A percentile compares a stretch with the other conserved stretches of the same genome.
Conservation (phyloP, 2,888 invertebrate genomes). For the Galerucella calmariensis region DNA sequence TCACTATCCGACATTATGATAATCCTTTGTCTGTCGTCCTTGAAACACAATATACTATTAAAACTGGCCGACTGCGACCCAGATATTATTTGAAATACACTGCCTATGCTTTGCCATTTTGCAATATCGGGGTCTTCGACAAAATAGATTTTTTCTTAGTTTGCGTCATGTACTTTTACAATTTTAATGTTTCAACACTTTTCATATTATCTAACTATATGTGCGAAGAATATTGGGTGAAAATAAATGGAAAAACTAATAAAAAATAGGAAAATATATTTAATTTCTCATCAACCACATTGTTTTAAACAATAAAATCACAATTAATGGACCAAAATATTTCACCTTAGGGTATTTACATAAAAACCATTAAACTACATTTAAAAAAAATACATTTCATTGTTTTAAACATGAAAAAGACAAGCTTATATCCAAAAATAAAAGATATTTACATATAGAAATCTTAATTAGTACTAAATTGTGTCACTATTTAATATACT, state of each 20-base stretch:
- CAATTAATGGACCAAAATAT: conserved; percentile 27
- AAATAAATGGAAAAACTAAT: background rate
- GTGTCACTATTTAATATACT: conserved; percentile 23
- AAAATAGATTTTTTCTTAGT: too few relatives aligned
- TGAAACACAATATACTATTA: too few relatives aligned
- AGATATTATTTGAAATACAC: too few relatives aligned
- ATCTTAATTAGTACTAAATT: conserved; percentile 28
- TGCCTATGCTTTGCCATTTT: too few relatives aligned
- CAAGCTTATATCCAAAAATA: conserved; percentile 21
- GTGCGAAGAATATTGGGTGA: background rate
- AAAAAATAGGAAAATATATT: conserved; percentile 29
- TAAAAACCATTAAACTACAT: conserved; percentile 24
- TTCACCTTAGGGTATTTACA: conserved; percentile 23
- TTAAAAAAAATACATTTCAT: conserved; percentile 20
- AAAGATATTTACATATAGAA: conserved; percentile 31
- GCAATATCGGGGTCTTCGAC: too few relatives aligned
- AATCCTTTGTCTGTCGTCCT: too few relatives aligned
- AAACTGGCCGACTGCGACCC: too few relatives aligned
- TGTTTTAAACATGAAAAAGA: conserved; percentile 13
- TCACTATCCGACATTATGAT: too few relatives aligned
- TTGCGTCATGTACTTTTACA: too few relatives aligned
- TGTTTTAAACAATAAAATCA: conserved; percentile 29
- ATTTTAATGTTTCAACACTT: too few relatives aligned
- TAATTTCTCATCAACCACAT: conserved; percentile 18
- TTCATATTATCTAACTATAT: too few relatives aligned